Base-by-base conservation (phyloP, 2,113 vertebrate genomes). In the Trachemys scripta region DNA sequence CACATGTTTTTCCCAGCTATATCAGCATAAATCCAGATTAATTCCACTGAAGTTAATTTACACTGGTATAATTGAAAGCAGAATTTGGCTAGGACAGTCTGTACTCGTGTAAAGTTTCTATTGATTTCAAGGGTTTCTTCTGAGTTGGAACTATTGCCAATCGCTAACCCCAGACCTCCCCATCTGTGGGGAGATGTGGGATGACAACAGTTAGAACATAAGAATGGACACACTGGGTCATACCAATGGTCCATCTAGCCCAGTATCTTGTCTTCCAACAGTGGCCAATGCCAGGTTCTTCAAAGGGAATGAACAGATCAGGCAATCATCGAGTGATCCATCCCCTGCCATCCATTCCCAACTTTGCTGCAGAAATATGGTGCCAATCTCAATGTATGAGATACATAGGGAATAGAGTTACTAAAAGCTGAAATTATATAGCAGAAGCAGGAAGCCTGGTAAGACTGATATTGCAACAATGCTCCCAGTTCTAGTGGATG, bases 381-480 rank as follows among this genome's bases (percentile, higher is more conserved):
- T 92, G 86, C 69, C 75, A 87, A 56, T 81, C 92, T 69, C 0
- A 0, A 75, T 88, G 13, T 69, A 13, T 0, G 4, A 92, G 57
- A 95, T 47, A 56, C 72, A 38, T 6, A 57, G 20, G 89, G 29
- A 96, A 96, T 75, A 6, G 80, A 95, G 38, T 88, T 80, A 92
- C 83, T 92, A 16, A 90, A 87, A 93, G 75, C 54, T 91, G 81
- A 97, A 96, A 85, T 19, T 50, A 11, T 89, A 0, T 87, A 51
- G 57, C 93, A 86, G 27, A 53, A 53, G 19, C 51, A 53, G 19
- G 19, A 20, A 53, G 19, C 51, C 51, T 53, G 25, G 56, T 57
- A 57, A 57, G 25, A 29, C 9, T 57, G 56, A 57, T 59, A 59
- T 27, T 59, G 27, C 57, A 59, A 59, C 27, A 29, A 29, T 59